Percentiles rank a stretch among this genome's conserved stretches.
Conservation (phyloP, 2,888 invertebrate genomes). For the Campoplex nolae region DNA sequence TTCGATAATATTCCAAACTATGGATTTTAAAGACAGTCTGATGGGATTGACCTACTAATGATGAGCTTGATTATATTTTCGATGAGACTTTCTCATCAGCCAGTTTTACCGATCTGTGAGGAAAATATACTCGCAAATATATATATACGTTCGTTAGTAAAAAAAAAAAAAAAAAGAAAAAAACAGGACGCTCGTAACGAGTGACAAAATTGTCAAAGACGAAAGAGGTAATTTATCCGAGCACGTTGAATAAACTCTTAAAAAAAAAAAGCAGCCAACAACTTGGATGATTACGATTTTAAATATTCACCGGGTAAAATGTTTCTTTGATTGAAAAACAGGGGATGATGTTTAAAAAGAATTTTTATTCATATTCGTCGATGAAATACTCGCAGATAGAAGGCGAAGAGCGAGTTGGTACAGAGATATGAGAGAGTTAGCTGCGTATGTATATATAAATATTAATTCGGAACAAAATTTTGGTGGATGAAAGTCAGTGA, state of each 20-base stretch:
- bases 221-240: background rate
- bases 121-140: background rate
- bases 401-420: background rate
- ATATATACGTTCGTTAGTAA: background rate
- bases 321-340: background rate
- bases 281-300: background rate
- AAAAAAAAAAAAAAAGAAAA: background rate
- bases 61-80: background rate
- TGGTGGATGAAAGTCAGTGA: slow-evolving; percentile 4
- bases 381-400: background rate
- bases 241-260: background rate
- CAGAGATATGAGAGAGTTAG: background rate
- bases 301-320: background rate
- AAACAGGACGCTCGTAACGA: background rate
- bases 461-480: background rate
- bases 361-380: background rate
- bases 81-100: background rate
- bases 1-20: background rate
- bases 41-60: background rate
- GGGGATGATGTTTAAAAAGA: background rate
- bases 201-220: slow-evolving; percentile 27
- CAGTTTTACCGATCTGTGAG: background rate
- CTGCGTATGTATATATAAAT: too few species aligned
- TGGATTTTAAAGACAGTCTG: background rate
- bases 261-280: background rate